Conservation (phyloP, 2,797 vertebrate genomes). For the Sebastes matsubarae region DNA sequence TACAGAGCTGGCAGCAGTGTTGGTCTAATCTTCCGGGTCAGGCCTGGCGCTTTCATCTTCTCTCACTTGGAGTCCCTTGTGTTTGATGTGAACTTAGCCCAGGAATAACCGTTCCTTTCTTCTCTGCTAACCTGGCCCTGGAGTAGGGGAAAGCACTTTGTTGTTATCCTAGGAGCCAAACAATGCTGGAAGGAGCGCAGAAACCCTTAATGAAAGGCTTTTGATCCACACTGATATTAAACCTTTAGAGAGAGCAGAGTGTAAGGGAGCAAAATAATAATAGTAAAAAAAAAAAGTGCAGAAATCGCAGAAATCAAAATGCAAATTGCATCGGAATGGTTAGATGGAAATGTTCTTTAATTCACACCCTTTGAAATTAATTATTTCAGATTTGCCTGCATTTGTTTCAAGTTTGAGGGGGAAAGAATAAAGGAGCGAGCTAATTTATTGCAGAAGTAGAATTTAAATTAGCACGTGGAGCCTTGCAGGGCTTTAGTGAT, state of each 20-base stretch:
- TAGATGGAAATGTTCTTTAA: slow-evolving; percentile 58
- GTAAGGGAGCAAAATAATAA: slow-evolving; percentile 30
- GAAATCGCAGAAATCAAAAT: slow-evolving; percentile 78
- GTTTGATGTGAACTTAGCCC: slow-evolving; percentile 87
- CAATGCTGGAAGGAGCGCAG: slow-evolving; percentile 80
- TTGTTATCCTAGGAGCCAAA: slow-evolving; percentile 83
- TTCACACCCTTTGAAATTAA: slow-evolving; percentile 75
- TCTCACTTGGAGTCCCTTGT: slow-evolving; percentile 79
- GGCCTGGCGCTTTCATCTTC: slow-evolving; percentile 83
- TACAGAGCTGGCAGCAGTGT: slow-evolving; percentile 78
- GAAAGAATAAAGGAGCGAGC: slow-evolving; percentile 56
- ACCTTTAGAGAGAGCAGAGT: slow-evolving; percentile 55
- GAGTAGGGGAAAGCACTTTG: slow-evolving; percentile 78
- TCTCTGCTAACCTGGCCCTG: slow-evolving; percentile 78
- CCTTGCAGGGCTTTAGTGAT: slow-evolving; percentile 74
- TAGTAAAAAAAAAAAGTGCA: slow-evolving; percentile 52
- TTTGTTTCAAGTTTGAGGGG: slow-evolving; percentile 74
- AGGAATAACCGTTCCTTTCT: slow-evolving; percentile 82
- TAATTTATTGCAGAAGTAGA: slow-evolving; percentile 65
- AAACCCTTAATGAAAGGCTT: slow-evolving; percentile 82
- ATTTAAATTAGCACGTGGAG: slow-evolving; percentile 61
- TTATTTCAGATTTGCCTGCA: slow-evolving; percentile 68
- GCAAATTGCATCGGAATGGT: slow-evolving; percentile 72
- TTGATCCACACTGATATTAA: slow-evolving; percentile 81
- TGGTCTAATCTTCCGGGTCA: slow-evolving; percentile 85